phyloP scores from a whole-genome alignment of 2,888 invertebrate genomes.

The Ochlodes sylvanus region DNA sequence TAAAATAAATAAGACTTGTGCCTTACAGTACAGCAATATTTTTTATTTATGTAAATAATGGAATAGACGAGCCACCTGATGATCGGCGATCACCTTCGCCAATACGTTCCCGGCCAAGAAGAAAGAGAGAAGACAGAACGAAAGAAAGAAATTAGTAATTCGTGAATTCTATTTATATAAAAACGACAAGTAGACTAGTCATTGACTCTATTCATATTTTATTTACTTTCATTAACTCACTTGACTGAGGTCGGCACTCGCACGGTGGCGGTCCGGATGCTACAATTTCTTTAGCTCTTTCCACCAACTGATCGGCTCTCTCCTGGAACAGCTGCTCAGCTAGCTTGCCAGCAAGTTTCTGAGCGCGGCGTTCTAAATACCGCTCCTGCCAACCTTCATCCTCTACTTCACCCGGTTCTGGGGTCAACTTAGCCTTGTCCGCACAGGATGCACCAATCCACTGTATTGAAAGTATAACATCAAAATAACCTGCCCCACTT shows the following conservation, averaged over 20 bases:
- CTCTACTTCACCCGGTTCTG: conserved; percentile 49
- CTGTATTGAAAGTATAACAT: conserved; percentile 46
- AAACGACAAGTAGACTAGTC: too few relatives aligned
- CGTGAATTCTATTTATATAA: too few relatives aligned
- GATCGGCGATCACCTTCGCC: too few relatives aligned
- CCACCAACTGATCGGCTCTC: conserved; percentile 59
- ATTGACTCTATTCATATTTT: not conserved
- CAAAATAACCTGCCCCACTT: too few relatives aligned
- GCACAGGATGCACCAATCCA: conserved; percentile 72
- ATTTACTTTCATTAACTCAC: conserved; percentile 35
- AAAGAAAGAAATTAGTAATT: too few relatives aligned
- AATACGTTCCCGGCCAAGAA: too few relatives aligned
- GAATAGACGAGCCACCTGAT: too few relatives aligned
- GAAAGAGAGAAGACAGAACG: too few relatives aligned
- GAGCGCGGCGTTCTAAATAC: conserved; percentile 63
- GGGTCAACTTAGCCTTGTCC: conserved; percentile 51
- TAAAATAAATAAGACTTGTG: too few relatives aligned
- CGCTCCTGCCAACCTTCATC: conserved; percentile 59
- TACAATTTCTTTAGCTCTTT: conserved; percentile 58
- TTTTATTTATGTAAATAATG: too few relatives aligned
- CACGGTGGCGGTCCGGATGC: conserved; percentile 60
- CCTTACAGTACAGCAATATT: too few relatives aligned
- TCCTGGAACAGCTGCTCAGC: conserved; percentile 68
- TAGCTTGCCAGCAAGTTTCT: conserved; percentile 62
- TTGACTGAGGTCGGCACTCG: conserved; percentile 52